These are phyloP conservation scores for Ceyx erithaca DNA, from an alignment of 2,797 vertebrate species.

Conservation along the genomic window DNA sequence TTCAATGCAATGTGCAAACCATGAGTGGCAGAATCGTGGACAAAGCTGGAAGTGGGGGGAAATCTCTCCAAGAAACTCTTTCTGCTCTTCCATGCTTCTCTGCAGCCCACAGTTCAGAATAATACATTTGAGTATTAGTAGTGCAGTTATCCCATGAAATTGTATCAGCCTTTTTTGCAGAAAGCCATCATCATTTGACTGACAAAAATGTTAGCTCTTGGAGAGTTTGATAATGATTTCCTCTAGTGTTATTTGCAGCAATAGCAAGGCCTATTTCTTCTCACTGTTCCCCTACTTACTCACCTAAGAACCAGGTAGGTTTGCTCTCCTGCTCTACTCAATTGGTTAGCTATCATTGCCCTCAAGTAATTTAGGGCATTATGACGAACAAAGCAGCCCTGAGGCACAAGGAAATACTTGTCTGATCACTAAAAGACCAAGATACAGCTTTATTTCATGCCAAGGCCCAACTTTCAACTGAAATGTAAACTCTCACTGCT, in stretches of 20 bases:
- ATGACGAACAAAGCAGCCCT: background rate
- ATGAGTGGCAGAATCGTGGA: rapidly evolving
- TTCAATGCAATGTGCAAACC: background rate
- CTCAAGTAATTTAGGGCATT: constrained; percentile 21
- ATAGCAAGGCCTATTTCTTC: background rate
- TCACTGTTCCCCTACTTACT: background rate
- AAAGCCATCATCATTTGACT: constrained; percentile 29
- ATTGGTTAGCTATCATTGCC: background rate
- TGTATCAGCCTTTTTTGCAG: constrained; percentile 18
- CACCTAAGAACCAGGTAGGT: background rate
- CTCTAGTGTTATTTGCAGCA: background rate
- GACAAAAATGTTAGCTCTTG: constrained; percentile 22
- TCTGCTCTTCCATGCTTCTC: background rate
- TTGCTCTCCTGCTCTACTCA: constrained; percentile 1
- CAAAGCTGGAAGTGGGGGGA: background rate
- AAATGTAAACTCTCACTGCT: background rate
- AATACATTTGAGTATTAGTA: background rate
- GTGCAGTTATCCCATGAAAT: constrained; percentile 2
- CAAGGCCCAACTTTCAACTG: background rate
- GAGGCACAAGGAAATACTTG: background rate
- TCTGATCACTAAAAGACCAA: background rate
- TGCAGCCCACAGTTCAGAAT: background rate
- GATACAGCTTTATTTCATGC: background rate
- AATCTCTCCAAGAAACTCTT: background rate
- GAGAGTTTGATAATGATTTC: background rate